phyloP scores from a whole-genome alignment of 2,888 invertebrate genomes.

The Ennomos quercinarius region DNA sequence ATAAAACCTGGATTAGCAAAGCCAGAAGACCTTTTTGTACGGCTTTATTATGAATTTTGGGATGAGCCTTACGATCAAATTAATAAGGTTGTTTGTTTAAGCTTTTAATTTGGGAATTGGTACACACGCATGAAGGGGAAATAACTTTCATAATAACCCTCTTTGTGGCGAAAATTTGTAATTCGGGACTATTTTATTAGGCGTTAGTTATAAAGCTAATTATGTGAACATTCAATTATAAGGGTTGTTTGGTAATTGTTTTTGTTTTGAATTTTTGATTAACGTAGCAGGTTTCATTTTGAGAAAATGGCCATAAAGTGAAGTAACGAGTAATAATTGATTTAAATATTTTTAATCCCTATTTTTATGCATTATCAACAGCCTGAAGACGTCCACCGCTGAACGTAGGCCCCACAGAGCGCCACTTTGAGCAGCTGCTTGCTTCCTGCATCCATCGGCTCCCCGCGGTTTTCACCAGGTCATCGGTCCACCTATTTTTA shows the following conservation, averaged over 20 bases:
- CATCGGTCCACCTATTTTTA: too few relatives aligned
- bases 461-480: too few relatives aligned
- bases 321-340: too few relatives aligned
- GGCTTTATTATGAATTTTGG: constrained; percentile 8
- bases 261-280: constrained; percentile 1
- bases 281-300: too few relatives aligned
- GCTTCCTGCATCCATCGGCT: too few relatives aligned
- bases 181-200: neutral
- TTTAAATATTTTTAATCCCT: too few relatives aligned
- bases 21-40: constrained; percentile 13
- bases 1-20: constrained; percentile 15
- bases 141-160: constrained; percentile 21
- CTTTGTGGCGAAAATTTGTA: constrained; percentile 7
- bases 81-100: constrained; percentile 17
- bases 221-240: neutral
- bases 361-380: too few relatives aligned
- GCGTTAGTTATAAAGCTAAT: too few relatives aligned
- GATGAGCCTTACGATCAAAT: constrained; percentile 23
- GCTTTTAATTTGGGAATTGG: neutral
- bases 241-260: neutral
- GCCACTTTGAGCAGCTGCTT: too few relatives aligned
- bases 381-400: too few relatives aligned
- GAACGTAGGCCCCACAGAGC: too few relatives aligned
- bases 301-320: neutral
- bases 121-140: constrained; percentile 5